Conservation (phyloP, 2,113 vertebrate genomes). For the Gallinago jamesoni region DNA sequence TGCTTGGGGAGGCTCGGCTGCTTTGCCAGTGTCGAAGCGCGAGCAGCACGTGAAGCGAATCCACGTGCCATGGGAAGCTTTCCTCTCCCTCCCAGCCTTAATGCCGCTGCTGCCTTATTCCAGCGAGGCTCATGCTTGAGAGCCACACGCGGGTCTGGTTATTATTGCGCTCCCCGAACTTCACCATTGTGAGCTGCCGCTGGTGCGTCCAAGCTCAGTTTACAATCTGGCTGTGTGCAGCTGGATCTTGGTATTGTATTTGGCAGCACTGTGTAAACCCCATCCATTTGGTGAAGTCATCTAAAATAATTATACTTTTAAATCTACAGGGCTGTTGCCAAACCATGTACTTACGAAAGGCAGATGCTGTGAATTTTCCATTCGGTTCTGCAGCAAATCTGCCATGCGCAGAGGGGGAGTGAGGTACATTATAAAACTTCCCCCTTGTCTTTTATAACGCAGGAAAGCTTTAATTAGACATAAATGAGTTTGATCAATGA, state of each 20-base stretch:
- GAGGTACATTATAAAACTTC: conserved; percentile 22
- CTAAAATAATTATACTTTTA: conserved; percentile 43
- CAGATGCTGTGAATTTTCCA: conserved; percentile 13
- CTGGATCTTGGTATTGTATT: background rate
- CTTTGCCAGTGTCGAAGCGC: background rate
- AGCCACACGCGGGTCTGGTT: background rate
- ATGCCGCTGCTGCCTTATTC: background rate
- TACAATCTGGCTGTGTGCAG: background rate
- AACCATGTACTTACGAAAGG: background rate
- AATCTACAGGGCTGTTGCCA: background rate
- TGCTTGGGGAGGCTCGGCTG: background rate
- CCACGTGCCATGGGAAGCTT: background rate
- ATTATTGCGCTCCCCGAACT: background rate
- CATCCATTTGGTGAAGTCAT: conserved; percentile 18
- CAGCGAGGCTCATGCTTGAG: background rate
- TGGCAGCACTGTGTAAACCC: conserved; percentile 2
- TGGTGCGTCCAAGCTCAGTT: background rate
- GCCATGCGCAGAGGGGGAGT: background rate
- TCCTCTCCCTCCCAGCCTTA: background rate
- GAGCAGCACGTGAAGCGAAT: background rate
- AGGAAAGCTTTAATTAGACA: conserved; percentile 78
- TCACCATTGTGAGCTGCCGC: background rate
- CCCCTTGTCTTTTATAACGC: conserved; percentile 55
- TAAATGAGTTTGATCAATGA: conserved; percentile 82
- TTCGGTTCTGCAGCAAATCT: background rate